Percentiles rank a stretch among this genome's conserved stretches.
These are phyloP conservation scores for Serinus canaria DNA, from an alignment of 2,113 vertebrate genomes.

Conservation along the genomic window DNA sequence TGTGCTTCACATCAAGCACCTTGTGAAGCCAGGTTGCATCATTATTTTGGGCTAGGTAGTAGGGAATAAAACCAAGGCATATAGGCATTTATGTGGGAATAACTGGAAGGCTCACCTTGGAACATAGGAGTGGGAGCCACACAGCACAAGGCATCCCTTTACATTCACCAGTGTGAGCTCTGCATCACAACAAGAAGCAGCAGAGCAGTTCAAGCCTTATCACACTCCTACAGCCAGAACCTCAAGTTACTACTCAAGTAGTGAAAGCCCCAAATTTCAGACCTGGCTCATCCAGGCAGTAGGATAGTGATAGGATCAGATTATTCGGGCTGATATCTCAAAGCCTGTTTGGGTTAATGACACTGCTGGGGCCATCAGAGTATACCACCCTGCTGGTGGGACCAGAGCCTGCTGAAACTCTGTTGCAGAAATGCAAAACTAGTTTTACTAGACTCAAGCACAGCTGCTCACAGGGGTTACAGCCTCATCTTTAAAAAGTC, in stretches of 20 bases:
- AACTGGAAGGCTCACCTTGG: background rate
- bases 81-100: background rate
- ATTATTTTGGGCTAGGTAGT: fast-evolving
- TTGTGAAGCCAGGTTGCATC: background rate
- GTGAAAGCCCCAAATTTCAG: background rate
- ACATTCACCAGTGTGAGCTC: background rate
- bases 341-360: background rate
- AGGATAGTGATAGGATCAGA: background rate
- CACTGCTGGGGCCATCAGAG: background rate
- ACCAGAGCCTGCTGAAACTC: background rate
- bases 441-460: background rate
- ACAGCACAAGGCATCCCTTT: background rate
- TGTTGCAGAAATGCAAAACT: background rate
- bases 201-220: background rate
- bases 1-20: background rate
- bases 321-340: background rate
- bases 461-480: background rate
- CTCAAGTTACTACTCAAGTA: fast-evolving
- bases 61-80: background rate
- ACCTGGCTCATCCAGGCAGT: background rate
- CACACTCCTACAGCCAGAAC: no score
- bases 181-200: background rate
- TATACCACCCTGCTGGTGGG: no score
- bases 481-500: background rate
- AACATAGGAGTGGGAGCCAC: background rate